Percentiles rank a stretch among this genome's conserved stretches.
Evolutionary conservation across 2,113 vertebrate genomes (phyloP).

Genomic region (Rhinoderma darwinii): DNA sequence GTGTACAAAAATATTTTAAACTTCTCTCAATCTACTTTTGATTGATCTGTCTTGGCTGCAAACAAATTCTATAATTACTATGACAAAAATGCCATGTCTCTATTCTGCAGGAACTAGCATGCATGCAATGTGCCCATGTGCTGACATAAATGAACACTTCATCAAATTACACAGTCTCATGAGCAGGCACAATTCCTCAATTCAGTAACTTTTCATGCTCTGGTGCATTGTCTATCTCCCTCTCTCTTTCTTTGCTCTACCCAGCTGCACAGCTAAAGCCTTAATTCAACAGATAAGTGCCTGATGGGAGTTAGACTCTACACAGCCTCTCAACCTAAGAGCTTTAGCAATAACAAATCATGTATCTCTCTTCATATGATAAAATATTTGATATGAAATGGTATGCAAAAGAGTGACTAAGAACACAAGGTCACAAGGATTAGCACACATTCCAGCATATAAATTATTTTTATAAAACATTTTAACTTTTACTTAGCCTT

Average conservation of each 20-base stretch:
- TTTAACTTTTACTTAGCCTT: not conserved
- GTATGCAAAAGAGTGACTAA: not conserved
- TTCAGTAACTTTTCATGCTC: conserved; percentile 57
- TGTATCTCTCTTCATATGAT: not conserved
- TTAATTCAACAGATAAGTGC: conserved; percentile 52
- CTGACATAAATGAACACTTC: conserved; percentile 59
- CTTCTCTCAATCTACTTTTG: conserved; percentile 15
- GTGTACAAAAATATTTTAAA: not conserved
- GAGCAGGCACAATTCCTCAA: conserved; percentile 57
- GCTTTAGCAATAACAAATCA: conserved; percentile 8
- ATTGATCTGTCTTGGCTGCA: conserved; percentile 24
- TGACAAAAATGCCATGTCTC: conserved; percentile 38
- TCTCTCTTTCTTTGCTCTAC: conserved; percentile 20
- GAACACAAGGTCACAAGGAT: not conserved
- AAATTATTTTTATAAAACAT: not conserved
- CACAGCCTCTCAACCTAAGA: conserved; percentile 18
- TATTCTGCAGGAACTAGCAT: conserved; percentile 41
- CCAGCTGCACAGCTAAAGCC: conserved; percentile 40
- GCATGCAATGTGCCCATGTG: conserved; percentile 50
- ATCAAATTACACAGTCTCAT: conserved; percentile 57
- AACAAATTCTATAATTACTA: conserved; percentile 48
- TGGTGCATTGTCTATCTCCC: conserved; percentile 54
- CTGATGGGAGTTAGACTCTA: conserved; percentile 41
- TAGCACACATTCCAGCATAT: not conserved
- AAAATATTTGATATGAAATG: not conserved